Evolutionary conservation across 2,113 vertebrate genomes (phyloP), one percentile per base, ranked within the genome.

Genomic region (Penelope pileata): DNA sequence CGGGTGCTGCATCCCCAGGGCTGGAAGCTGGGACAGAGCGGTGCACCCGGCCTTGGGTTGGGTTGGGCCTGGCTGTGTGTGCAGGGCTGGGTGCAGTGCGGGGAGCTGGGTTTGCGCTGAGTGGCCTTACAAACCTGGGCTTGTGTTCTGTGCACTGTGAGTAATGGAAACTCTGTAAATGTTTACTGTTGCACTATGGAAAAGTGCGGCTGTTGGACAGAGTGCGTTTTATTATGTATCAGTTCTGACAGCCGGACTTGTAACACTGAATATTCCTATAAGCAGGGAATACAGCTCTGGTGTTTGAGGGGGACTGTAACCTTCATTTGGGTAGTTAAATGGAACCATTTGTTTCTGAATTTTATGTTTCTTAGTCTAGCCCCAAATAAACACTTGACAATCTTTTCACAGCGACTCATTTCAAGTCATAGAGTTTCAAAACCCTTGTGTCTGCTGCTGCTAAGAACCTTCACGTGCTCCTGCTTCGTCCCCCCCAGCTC

Each of bases 121-220:
- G 30, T 32, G 53, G 32, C 54, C 32, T 15, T 90, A 67, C 69
- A 90, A 92, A 59, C 58, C 45, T 91, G 87, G 86, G 64, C 10
- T 53, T 92, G 45, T 18, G 36, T 83, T 88, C 62, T 91, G 72
- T 94, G 56, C 56, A 50, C 32, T 74, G 38, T 93, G 88, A 81
- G 87, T 95, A 94, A 93, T 94, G 94, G 88, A 94, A 96, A 89
- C 32, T 82, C 32, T 81, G 77, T 83, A 64, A 90, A 89, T 66
- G 59, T 92, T 94, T 96, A 48, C 82, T 77, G 0, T 67, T 94
- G 75, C 90, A 40, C 75, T 83, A 6, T 84, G 81, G 74, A 80
- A 89, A 91, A 95, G 40, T 63, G 36, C 34, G 70, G 60, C 68
- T 94, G n/a, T 9, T 90, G 66, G 64, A 77, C 58, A 66, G 72